Percentiles rank a stretch among this genome's conserved stretches.
phyloP scores from a whole-genome alignment of 2,797 vertebrate genomes.

The Silurus lanzhouensis region DNA sequence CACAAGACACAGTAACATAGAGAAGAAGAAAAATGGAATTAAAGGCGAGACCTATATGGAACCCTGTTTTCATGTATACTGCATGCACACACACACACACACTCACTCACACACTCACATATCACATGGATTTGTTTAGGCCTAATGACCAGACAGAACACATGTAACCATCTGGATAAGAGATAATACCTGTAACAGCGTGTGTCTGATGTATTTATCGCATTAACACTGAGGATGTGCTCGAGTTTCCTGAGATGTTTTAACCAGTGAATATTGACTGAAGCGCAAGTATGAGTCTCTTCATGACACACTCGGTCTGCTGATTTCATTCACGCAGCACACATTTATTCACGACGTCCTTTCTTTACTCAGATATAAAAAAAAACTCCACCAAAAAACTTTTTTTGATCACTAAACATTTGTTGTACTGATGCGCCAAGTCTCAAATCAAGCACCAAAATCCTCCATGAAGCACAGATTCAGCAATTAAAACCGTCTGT shows the following conservation, averaged over 20 bases:
- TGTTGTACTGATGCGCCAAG: too few species aligned
- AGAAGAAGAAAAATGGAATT: not conserved
- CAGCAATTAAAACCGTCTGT: too few species aligned
- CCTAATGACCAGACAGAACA: not conserved
- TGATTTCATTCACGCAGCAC: too few species aligned
- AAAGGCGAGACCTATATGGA: not conserved
- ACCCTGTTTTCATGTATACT: not conserved
- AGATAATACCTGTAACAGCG: slow-evolving; percentile 1
- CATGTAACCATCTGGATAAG: slow-evolving; percentile 20
- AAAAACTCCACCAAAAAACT: too few species aligned
- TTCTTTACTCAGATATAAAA: too few species aligned
- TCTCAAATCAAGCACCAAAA: too few species aligned
- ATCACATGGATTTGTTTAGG: slow-evolving; percentile 2
- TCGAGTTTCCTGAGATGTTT: not conserved
- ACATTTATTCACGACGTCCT: too few species aligned
- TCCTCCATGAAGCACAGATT: too few species aligned
- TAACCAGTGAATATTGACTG: not conserved
- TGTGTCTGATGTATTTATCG: not conserved
- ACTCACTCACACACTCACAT: not conserved
- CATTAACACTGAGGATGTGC: not conserved
- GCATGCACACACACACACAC: not conserved
- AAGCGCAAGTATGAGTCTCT: too few species aligned
- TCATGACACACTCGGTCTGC: too few species aligned
- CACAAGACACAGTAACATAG: not conserved
- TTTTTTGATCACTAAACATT: too few species aligned